Percentiles rank a stretch among this genome's conserved stretches.
These are phyloP conservation scores for Cordilura impudica DNA, from an alignment of 2,888 invertebrate species.

Conservation along the genomic window DNA sequence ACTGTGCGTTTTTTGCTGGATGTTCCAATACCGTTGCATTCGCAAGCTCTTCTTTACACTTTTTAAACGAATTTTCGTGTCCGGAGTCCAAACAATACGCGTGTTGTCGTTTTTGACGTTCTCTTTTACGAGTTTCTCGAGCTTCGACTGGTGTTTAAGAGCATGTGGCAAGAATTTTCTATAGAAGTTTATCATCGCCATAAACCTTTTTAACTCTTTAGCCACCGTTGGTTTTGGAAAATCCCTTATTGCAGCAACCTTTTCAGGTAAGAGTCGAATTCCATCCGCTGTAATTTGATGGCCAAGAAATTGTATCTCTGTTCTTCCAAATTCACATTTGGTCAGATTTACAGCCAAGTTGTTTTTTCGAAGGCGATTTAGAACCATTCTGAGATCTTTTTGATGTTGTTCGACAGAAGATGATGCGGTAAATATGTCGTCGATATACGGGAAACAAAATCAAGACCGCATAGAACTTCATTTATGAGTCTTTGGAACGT, in stretches of 20 bases:
- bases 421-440: conserved; percentile 57
- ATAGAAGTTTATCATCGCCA: too few relatives aligned
- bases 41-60: conserved; percentile 34
- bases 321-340: conserved; percentile 36
- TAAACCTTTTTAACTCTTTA: too few relatives aligned
- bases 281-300: conserved; percentile 26
- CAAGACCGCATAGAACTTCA: background rate
- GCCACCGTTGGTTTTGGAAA: conserved; percentile 26
- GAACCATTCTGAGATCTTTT: background rate
- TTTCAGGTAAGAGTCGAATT: too few relatives aligned
- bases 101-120: conserved; percentile 60
- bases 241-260: conserved; percentile 13
- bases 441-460: conserved; percentile 48
- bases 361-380: too few relatives aligned
- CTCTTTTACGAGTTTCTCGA: conserved; percentile 40
- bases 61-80: conserved; percentile 37
- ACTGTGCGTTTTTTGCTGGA: conserved; percentile 34
- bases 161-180: too few relatives aligned
- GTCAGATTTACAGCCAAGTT: too few relatives aligned
- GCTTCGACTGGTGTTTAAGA: background rate
- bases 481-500: background rate
- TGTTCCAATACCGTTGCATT: background rate
- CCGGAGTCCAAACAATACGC: conserved; percentile 35
- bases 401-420: conserved; percentile 28
- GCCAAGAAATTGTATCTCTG: conserved; percentile 16